Base-by-base conservation (phyloP, 2,113 vertebrate species). In the Aphelocoma coerulescens region DNA sequence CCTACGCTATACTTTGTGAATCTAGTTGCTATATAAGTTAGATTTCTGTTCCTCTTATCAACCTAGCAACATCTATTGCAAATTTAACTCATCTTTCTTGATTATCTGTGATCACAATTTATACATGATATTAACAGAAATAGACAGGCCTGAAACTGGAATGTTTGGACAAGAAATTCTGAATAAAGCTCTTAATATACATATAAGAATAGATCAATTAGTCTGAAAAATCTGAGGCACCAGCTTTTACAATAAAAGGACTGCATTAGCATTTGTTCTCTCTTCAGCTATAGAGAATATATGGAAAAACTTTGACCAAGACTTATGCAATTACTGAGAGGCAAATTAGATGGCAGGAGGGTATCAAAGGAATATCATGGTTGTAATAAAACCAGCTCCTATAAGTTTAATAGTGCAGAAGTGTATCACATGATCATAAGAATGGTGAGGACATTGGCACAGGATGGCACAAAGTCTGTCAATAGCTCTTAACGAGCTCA, bases 401-500 rank as follows among this genome's bases (percentile, higher is more conserved):
- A 17, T 68, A 79, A 48, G 39, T 58, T 88, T 82, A 85, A 74
- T 30, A 41, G n/a, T 35, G 30, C 28, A 68, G 39, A 68, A 78
- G 46, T 62, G 30, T 65, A 67, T 87, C 74, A 85, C 65, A 57
- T 68, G 75, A 74, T 81, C 20, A 22, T 58, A 88, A 57, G 61
- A 93, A 82, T 46, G 39, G 68, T 83, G 85, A 94, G 57, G 24
- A 68, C 55, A 83, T 57, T 3, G 3, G 67, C 79, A 68, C 54
- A 93, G 78, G 80, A 43, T 65, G 74, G 73, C 37, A 88, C 76
- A 75, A 63, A 88, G 74, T 72, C 92, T 58, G 89, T 87, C 89
- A 92, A 74, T 85, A 93, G 69, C 39, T 67, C 65, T 61, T 95
- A 96, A 95, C 4, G 2, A 94, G 72, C 59, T 92, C 75, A 72